These are phyloP conservation scores for Entelurus aequoreus DNA, from an alignment of 2,113 vertebrate genomes.

Conservation along the genomic window DNA sequence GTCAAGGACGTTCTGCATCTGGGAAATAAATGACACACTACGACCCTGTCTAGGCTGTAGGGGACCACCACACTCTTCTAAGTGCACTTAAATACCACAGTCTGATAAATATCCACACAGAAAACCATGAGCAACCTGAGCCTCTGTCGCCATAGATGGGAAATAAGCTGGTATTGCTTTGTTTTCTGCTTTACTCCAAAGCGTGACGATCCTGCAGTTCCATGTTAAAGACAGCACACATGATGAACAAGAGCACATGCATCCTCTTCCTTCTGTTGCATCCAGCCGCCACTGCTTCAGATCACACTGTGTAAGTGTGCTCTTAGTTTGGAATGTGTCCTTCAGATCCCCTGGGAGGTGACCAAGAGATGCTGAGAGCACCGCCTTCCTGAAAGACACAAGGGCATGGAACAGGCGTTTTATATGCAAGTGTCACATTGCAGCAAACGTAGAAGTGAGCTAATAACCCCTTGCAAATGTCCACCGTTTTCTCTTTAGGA, in stretches of 20 bases:
- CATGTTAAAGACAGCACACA: conserved; percentile 3
- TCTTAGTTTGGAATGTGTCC: conserved; percentile 33
- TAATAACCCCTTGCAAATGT: neutral
- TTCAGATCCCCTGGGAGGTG: conserved; percentile 19
- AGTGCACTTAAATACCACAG: conserved; percentile 22
- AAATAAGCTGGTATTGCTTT: conserved; percentile 14
- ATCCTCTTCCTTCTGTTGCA: conserved; percentile 4
- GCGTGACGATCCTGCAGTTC: conserved; percentile 3
- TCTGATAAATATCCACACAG: conserved; percentile 3
- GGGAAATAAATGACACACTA: conserved; percentile 36
- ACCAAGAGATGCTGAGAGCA: conserved; percentile 17
- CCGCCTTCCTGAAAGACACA: conserved; percentile 49
- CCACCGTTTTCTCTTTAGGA: neutral
- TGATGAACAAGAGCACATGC: conserved; percentile 9
- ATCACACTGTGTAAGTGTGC: conserved; percentile 32
- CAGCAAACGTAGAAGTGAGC: neutral
- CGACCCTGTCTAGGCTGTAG: conserved; percentile 29
- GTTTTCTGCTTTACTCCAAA: conserved; percentile 6
- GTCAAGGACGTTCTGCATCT: conserved; percentile 97
- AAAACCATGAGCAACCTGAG: conserved; percentile 30
- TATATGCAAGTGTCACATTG: neutral
- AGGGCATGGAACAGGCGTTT: neutral
- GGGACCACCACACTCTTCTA: conserved; percentile 20
- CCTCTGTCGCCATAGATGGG: conserved; percentile 29
- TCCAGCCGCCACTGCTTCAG: conserved; percentile 14